A percentile compares a stretch with the other conserved stretches of the same genome.
Evolutionary conservation across 2,888 invertebrate genomes (phyloP).

Genomic region (Priocnemis perturbator): DNA sequence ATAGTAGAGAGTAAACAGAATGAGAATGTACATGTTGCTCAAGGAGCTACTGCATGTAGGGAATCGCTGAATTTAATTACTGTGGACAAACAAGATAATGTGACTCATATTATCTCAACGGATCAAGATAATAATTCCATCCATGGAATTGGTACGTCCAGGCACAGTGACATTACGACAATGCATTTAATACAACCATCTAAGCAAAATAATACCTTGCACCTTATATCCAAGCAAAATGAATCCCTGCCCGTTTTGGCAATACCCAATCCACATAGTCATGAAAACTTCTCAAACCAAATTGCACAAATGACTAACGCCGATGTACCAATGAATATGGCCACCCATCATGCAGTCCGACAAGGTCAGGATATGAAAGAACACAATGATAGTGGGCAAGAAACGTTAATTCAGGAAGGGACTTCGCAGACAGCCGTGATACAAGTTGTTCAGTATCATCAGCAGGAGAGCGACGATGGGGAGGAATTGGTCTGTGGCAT

Average conservation of each 20-base stretch:
- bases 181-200: conserved; percentile 62
- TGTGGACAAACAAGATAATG: conserved; percentile 45
- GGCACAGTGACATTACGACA: conserved; percentile 52
- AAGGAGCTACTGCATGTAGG: conserved; percentile 31
- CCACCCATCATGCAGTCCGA: conserved; percentile 40
- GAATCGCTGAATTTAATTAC: conserved; percentile 50
- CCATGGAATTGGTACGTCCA: conserved; percentile 33
- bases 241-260: conserved; percentile 65
- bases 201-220: conserved; percentile 63
- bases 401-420: conserved; percentile 44
- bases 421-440: conserved; percentile 49
- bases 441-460: conserved; percentile 57
- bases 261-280: conserved; percentile 64
- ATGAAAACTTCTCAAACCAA: conserved; percentile 66
- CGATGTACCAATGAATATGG: conserved; percentile 52
- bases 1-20: conserved; percentile 44
- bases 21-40: conserved; percentile 41
- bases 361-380: conserved; percentile 36
- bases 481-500: conserved; percentile 71
- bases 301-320: conserved; percentile 53
- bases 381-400: conserved; percentile 42
- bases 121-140: conserved; percentile 39
- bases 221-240: conserved; percentile 68
- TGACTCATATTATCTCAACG: conserved; percentile 34
- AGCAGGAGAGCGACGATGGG: conserved; percentile 60